Conservation (phyloP, 2,797 vertebrate species). For the Taenioides sp. region DNA sequence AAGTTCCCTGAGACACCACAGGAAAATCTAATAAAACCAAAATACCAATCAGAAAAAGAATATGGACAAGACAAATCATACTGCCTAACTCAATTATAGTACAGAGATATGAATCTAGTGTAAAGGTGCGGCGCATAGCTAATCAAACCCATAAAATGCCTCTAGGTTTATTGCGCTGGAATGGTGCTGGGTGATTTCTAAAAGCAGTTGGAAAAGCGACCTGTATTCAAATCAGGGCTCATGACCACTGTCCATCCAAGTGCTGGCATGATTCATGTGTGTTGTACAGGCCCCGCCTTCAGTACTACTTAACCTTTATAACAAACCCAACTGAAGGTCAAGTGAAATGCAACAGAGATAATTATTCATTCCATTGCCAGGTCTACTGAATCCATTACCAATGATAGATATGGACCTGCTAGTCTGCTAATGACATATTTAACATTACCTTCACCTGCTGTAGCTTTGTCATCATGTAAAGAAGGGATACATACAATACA, state of each 20-base stretch:
- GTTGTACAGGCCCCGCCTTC: neutral
- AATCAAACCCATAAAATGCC: neutral
- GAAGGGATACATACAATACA: no score
- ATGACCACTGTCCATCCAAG: neutral
- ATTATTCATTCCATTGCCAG: conserved; percentile 34
- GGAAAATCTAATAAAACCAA: conserved; percentile 36
- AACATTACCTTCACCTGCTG: no score
- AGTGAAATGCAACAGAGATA: conserved; percentile 29
- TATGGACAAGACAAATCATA: neutral
- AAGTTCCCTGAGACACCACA: neutral
- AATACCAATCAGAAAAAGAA: conserved; percentile 22
- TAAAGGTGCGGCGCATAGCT: no score
- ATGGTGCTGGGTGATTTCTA: neutral
- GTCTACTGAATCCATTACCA: conserved; percentile 32
- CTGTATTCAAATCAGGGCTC: neutral
- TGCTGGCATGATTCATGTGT: conserved; percentile 6
- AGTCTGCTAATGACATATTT: conserved; percentile 15
- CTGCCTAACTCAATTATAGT: neutral
- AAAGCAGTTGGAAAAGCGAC: neutral
- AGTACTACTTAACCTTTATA: conserved; percentile 30
- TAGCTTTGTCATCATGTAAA: no score
- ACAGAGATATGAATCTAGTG: neutral
- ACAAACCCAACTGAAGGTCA: conserved; percentile 49
- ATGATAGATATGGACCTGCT: conserved; percentile 19
- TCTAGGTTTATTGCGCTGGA: neutral